These are phyloP conservation scores for Tenualosa ilisha DNA, from an alignment of 2,797 vertebrate genomes.

Conservation along the genomic window DNA sequence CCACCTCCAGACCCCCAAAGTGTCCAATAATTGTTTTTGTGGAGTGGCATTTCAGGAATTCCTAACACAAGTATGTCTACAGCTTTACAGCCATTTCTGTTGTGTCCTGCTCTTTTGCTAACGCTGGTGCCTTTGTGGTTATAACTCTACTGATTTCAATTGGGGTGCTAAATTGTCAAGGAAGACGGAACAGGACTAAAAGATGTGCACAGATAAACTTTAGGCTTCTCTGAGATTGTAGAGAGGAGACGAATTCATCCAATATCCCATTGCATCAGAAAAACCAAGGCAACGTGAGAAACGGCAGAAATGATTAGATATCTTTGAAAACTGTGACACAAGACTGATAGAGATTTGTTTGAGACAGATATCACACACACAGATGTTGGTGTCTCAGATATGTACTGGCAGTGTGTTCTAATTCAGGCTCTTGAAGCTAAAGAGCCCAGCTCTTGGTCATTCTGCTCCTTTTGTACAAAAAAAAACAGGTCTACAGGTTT, in stretches of 20 bases:
- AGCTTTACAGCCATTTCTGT: not conserved
- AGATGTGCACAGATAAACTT: not conserved
- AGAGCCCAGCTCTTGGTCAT: not conserved
- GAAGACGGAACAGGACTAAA: not conserved
- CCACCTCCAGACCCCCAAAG: not conserved
- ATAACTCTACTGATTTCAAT: not conserved
- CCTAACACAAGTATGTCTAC: not conserved
- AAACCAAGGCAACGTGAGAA: not conserved
- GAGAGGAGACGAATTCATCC: not conserved
- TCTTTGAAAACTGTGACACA: not conserved
- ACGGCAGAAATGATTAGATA: not conserved
- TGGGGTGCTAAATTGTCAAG: not conserved
- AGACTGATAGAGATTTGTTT: not conserved
- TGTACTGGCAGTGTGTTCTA: not conserved
- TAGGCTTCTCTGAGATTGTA: not conserved
- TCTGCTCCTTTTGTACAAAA: no score
- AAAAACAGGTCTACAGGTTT: not conserved
- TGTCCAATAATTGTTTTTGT: constrained; percentile 10
- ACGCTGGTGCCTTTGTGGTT: not conserved
- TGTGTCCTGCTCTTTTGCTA: not conserved
- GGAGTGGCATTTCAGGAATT: constrained; percentile 2
- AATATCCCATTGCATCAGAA: not conserved
- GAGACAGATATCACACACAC: not conserved
- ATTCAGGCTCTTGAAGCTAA: not conserved
- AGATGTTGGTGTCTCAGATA: not conserved